Conservation (phyloP, 1,140 invertebrate genomes). For the Solenopsis invicta region DNA sequence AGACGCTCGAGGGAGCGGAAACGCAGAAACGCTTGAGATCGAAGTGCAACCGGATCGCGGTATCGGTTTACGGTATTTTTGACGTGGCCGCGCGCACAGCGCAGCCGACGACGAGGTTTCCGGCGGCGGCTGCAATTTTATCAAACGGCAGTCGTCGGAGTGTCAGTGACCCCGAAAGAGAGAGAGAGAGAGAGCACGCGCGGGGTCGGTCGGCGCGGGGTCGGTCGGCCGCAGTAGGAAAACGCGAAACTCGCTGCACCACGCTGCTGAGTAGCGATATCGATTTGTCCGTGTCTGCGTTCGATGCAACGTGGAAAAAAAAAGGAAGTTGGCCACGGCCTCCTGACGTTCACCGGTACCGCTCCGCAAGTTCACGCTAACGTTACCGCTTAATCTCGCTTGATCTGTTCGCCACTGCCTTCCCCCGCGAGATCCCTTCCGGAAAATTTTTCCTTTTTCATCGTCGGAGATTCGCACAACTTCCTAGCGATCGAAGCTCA, state of each 20-base stretch:
- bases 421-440: constrained; percentile 40
- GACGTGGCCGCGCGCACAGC: neutral
- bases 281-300: constrained; percentile 77
- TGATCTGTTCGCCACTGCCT: constrained; percentile 28
- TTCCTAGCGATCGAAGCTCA: neutral
- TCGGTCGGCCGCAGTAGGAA: constrained; percentile 67
- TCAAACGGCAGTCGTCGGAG: constrained; percentile 51
- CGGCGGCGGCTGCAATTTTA: constrained; percentile 62
- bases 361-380: constrained; percentile 63
- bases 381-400: constrained; percentile 68
- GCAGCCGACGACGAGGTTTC: constrained; percentile 36
- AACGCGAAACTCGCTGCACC: constrained; percentile 71
- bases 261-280: constrained; percentile 72
- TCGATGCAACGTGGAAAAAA: constrained; percentile 58
- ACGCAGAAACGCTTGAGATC: neutral
- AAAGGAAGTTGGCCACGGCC: constrained; percentile 71
- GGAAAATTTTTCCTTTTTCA: constrained; percentile 20
- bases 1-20: constrained; percentile 9
- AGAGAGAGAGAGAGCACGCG: neutral
- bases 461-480: constrained; percentile 1
- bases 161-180: constrained; percentile 74
- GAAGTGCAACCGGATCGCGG: neutral
- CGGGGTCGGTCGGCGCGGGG: constrained; percentile 43
- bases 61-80: constrained; percentile 51
- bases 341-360: constrained; percentile 76